Evolutionary conservation across 2,797 vertebrate species (phyloP), one percentile per base, ranked within the genome.

Genomic region (Gymnodraco acuticeps): DNA sequence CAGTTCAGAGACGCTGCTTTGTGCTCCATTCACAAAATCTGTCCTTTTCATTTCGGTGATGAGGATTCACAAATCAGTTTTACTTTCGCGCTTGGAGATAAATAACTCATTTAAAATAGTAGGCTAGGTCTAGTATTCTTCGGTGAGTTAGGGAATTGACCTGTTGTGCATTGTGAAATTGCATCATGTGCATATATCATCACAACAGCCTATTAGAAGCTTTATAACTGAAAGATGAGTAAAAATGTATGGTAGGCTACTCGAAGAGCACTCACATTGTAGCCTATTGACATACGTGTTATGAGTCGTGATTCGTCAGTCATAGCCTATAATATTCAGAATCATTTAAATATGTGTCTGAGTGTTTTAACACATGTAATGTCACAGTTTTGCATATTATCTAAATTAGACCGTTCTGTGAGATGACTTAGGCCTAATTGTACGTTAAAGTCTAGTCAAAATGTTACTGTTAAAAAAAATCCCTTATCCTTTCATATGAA

Each of bases 381-480:
- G 83, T 92, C 76, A 82, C 79, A 82, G 65, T 85, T 83, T 60
- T 83, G 67, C 73, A 65, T 91, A 84, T 68, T 89, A 84, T 86
- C 58, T 88, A 64, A 83, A 86, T 81, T 87, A 89, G 87, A 87
- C 53, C 64, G 87, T 89, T 82, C 61, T 87, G 85, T 93, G 85
- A 82, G 87, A 63, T 88, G 86, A 88, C 81, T 91, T 91, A 5
- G 27, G 27, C 27, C 27, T 27, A 87, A 86, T 80, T 77, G 90
- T 93, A 88, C 84, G 90, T 92, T 73, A 77, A 89, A 89, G 88
- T 93, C 78, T 80, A 87, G 89, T 91, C 79, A 72, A 89, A 85
- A 80, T 87, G 86, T 83, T 86, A 64, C 56, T 74, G 78, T 86
- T 46, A 70, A 68, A 59, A 63, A 74, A 7, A 82, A 73, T 23